Evolutionary conservation across 2,888 invertebrate species (phyloP).

Genomic region (Heliconius cydno): DNA sequence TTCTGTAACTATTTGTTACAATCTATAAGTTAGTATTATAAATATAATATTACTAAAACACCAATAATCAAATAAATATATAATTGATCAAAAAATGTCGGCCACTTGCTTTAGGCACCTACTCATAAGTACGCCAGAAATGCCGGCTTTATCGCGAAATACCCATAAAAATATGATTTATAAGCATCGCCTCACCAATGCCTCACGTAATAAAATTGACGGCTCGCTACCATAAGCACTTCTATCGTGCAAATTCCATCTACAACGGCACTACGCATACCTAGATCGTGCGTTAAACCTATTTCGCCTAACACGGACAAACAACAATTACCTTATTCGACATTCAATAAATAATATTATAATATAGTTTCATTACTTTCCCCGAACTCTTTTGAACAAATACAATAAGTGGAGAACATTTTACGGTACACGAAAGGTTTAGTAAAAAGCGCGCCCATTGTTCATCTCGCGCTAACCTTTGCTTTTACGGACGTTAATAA

Average conservation of each 20-base stretch:
- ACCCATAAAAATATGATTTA: conserved; percentile 78
- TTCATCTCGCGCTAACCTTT: conserved; percentile 58
- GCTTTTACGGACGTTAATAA: conserved; percentile 51
- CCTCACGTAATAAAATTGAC: conserved; percentile 67
- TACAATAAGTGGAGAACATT: conserved; percentile 25
- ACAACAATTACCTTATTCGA: background rate
- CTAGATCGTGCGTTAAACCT: conserved; percentile 20
- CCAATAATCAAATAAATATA: background rate
- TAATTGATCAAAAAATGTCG: conserved; percentile 13
- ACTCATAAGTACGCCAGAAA: conserved; percentile 50
- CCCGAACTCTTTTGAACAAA: background rate
- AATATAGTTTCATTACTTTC: conserved; percentile 1
- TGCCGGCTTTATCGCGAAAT: conserved; percentile 69
- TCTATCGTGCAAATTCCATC: conserved; percentile 61
- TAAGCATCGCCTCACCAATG: conserved; percentile 68
- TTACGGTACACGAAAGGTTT: conserved; percentile 28
- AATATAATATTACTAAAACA: background rate
- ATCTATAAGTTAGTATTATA: background rate
- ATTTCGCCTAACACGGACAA: conserved; percentile 1
- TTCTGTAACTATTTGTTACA: background rate
- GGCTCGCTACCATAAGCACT: conserved; percentile 62
- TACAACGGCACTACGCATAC: conserved; percentile 47
- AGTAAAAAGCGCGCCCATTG: conserved; percentile 40
- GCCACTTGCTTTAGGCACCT: conserved; percentile 5
- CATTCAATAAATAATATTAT: background rate